Evolutionary conservation across 2,797 vertebrate species (phyloP).

Genomic region (Vultur gryphus): DNA sequence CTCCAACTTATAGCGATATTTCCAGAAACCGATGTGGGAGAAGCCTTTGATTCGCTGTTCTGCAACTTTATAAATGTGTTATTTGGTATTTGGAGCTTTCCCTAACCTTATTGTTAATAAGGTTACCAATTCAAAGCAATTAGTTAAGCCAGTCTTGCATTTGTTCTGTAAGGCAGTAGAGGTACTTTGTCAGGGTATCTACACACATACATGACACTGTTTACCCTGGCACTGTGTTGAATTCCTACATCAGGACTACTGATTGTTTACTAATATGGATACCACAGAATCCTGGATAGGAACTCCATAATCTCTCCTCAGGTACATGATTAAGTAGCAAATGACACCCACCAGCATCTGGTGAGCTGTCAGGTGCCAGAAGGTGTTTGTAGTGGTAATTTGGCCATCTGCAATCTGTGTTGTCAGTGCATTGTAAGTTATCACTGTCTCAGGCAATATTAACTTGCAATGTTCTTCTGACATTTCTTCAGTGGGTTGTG

Average conservation of each 20-base stretch:
- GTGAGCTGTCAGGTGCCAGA: slow-evolving; percentile 64
- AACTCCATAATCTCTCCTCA: slow-evolving; percentile 25
- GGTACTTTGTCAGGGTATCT: background rate
- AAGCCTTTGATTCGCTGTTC: background rate
- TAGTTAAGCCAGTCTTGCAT: background rate
- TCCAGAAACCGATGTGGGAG: background rate
- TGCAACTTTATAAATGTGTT: background rate
- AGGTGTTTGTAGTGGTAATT: slow-evolving; percentile 68
- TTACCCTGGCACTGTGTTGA: background rate
- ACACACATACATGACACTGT: background rate
- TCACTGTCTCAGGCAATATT: slow-evolving; percentile 62
- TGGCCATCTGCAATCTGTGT: slow-evolving; percentile 63
- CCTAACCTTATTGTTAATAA: background rate
- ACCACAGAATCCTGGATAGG: slow-evolving; percentile 4
- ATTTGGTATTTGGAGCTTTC: background rate
- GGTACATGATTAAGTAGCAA: slow-evolving; percentile 63
- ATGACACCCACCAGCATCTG: slow-evolving; percentile 61
- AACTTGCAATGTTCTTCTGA: slow-evolving; percentile 55
- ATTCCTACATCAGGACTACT: background rate
- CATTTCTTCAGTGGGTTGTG: slow-evolving; percentile 40
- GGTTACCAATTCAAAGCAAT: background rate
- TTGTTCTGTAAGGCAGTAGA: background rate
- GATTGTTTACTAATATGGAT: slow-evolving; percentile 41
- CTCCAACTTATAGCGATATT: background rate
- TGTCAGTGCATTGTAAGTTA: slow-evolving; percentile 54